A percentile compares a stretch with the other conserved stretches of the same genome.
phyloP scores from a whole-genome alignment of 2,113 vertebrate genomes.

The Centropristis striata region DNA sequence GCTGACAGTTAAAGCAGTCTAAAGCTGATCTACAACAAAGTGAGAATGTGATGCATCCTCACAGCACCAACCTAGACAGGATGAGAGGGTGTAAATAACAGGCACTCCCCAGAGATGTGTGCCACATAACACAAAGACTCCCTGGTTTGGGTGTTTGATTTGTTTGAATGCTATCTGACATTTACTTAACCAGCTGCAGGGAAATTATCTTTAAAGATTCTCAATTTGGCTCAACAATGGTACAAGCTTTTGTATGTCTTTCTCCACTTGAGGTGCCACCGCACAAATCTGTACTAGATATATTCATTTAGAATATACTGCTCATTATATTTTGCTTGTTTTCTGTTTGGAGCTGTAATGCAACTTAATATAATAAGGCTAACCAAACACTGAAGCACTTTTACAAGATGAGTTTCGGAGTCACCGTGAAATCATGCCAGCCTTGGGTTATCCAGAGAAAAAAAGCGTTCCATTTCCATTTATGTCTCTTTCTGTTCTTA shows the following conservation, averaged over 20 bases:
- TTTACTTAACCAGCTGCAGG: conserved; percentile 67
- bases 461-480: conserved; percentile 63
- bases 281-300: conserved; percentile 13
- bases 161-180: conserved; percentile 71
- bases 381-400: conserved; percentile 14
- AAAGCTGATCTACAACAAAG: conserved; percentile 77
- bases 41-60: conserved; percentile 72
- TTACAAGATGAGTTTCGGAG: conserved; percentile 45
- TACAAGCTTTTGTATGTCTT: conserved; percentile 11
- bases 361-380: conserved; percentile 24
- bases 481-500: conserved; percentile 72
- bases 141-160: conserved; percentile 65
- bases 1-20: conserved; percentile 77
- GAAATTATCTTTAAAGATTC: conserved; percentile 65
- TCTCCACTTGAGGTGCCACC: conserved; percentile 20
- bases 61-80: conserved; percentile 60
- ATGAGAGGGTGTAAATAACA: conserved; percentile 79
- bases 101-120: conserved; percentile 68
- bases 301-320: conserved; percentile 3
- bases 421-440: conserved; percentile 59
- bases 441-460: conserved; percentile 53
- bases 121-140: conserved; percentile 71
- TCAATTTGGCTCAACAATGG: conserved; percentile 35
- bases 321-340: not conserved
- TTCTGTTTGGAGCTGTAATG: conserved; percentile 1